These are phyloP conservation scores for Acronicta alni DNA, from an alignment of 2,888 invertebrate species.

Conservation along the genomic window DNA sequence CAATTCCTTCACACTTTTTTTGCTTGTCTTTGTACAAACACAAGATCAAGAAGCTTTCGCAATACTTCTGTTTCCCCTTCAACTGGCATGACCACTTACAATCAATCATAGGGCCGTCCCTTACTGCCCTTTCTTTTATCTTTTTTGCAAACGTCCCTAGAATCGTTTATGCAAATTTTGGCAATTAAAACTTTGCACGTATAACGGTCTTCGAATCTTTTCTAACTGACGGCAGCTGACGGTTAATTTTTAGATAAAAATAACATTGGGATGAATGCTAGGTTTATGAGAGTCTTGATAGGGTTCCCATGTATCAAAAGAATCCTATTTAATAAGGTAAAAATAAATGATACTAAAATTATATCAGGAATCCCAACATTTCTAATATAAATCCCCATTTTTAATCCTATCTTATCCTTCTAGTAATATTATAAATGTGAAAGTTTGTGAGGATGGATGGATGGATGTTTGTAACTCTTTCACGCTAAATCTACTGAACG, in stretches of 20 bases:
- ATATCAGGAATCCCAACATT: no score
- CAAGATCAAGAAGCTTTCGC: conserved; percentile 35
- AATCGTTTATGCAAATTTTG: conserved; percentile 82
- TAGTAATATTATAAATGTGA: no score
- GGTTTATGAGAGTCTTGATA: neutral
- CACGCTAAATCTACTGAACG: no score
- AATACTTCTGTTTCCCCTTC: conserved; percentile 33
- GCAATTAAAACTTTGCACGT: conserved; percentile 80
- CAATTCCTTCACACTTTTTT: conserved; percentile 42
- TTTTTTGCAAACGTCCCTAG: conserved; percentile 65
- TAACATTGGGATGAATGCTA: conserved; percentile 19
- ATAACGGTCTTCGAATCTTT: conserved; percentile 75
- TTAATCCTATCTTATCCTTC: no score
- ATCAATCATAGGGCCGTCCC: conserved; percentile 70
- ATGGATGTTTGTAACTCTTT: no score
- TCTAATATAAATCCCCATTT: no score
- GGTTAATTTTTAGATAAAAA: conserved; percentile 40
- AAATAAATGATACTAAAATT: no score
- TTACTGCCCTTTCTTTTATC: conserved; percentile 54
- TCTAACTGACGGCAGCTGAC: conserved; percentile 77
- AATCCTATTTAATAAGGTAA: no score
- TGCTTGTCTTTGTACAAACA: conserved; percentile 36
- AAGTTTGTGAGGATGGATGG: no score
- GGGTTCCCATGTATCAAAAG: neutral
- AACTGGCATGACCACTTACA: conserved; percentile 65